phyloP scores from a whole-genome alignment of 2,797 vertebrate genomes.

The Pseudochromis fuscus region DNA sequence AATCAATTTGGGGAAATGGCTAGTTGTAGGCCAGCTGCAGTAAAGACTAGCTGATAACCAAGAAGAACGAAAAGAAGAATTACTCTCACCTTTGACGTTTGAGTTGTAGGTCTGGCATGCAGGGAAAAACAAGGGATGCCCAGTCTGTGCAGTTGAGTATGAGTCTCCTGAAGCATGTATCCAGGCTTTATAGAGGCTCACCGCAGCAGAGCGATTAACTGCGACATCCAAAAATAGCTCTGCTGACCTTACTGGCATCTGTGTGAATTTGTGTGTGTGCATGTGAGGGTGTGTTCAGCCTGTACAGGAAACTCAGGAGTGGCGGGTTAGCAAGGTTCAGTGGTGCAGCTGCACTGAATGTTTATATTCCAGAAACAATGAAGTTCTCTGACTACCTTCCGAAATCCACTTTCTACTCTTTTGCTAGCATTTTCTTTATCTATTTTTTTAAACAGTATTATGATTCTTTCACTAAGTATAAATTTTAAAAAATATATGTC shows the following conservation, averaged over 20 bases:
- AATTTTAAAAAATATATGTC: neutral
- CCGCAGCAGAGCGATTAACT: slow-evolving; percentile 62
- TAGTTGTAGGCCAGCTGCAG: neutral
- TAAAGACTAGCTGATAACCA: neutral
- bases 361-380: slow-evolving; percentile 86
- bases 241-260: slow-evolving; percentile 75
- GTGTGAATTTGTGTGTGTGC: slow-evolving; percentile 38
- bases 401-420: slow-evolving; percentile 6
- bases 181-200: slow-evolving; percentile 77
- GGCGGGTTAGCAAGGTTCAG: slow-evolving; percentile 69
- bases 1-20: neutral
- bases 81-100: slow-evolving; percentile 68
- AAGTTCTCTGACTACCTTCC: slow-evolving; percentile 56
- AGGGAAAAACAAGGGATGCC: slow-evolving; percentile 44
- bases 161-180: slow-evolving; percentile 37
- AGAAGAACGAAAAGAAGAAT: slow-evolving; percentile 1
- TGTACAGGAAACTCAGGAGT: slow-evolving; percentile 77
- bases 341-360: slow-evolving; percentile 77
- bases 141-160: slow-evolving; percentile 60
- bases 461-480: neutral
- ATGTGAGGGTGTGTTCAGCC: slow-evolving; percentile 71
- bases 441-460: neutral
- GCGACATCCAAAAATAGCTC: slow-evolving; percentile 81
- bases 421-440: neutral
- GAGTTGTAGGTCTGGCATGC: slow-evolving; percentile 13